Evolutionary conservation across 2,797 vertebrate genomes (phyloP).

Genomic region (Tympanoctomys barrerae): DNA sequence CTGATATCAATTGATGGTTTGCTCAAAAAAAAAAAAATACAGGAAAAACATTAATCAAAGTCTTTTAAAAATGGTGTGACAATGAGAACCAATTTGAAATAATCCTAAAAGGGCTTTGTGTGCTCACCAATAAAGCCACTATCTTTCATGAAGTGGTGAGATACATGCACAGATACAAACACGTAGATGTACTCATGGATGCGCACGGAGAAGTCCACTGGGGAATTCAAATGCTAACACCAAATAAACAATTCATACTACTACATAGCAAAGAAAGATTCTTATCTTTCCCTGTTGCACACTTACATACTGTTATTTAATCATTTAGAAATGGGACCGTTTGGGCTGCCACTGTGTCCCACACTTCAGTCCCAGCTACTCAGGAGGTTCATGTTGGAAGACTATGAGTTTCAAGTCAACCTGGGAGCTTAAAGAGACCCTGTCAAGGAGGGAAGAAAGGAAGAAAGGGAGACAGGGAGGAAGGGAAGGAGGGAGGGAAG

Average conservation of each 20-base stretch:
- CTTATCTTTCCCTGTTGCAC: background rate
- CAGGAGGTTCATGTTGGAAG: background rate
- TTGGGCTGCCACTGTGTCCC: background rate
- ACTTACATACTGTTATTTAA: background rate
- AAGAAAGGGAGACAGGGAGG: background rate
- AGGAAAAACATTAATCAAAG: slow-evolving; percentile 47
- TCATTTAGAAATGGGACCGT: background rate
- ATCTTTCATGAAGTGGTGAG: background rate
- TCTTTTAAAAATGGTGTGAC: slow-evolving; percentile 34
- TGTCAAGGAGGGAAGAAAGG: background rate
- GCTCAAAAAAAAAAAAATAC: slow-evolving; percentile 63
- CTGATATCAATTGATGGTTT: slow-evolving; percentile 53
- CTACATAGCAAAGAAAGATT: background rate
- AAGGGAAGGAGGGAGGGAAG: background rate
- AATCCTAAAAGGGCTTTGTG: slow-evolving; percentile 43
- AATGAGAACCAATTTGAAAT: slow-evolving; percentile 54
- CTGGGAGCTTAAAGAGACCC: background rate
- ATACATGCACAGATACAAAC: too few species aligned
- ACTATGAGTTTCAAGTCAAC: background rate
- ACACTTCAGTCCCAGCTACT: background rate
- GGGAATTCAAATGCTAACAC: background rate
- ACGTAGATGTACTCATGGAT: background rate
- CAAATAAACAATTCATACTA: background rate
- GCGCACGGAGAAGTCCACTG: background rate
- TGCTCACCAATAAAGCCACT: slow-evolving; percentile 20